Conservation (phyloP, 2,888 invertebrate species). For the Chymomyza caudatula region DNA sequence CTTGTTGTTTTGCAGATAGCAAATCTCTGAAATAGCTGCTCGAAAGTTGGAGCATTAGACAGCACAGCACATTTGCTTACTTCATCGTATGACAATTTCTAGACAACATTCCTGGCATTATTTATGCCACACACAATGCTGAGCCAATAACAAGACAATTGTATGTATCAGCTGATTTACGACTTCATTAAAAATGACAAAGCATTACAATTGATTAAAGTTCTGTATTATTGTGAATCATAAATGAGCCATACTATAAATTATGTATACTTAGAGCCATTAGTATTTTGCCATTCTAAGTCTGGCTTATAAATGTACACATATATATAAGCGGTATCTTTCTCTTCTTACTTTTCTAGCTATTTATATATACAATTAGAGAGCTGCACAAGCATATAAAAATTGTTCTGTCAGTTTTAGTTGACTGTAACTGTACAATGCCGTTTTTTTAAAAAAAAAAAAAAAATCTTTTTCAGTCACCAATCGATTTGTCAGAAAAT, state of each 20-base stretch:
- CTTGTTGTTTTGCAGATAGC: neutral
- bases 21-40: neutral
- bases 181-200: slow-evolving; percentile 29
- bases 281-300: no score
- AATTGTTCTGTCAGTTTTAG: no score
- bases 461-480: no score
- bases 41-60: neutral
- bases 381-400: no score
- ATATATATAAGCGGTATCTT: no score
- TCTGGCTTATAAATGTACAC: no score
- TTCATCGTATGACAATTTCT: slow-evolving; percentile 1
- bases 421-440: no score
- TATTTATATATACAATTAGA: no score
- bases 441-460: no score
- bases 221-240: neutral
- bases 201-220: slow-evolving; percentile 44
- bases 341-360: no score
- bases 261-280: neutral
- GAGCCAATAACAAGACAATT: slow-evolving; percentile 23
- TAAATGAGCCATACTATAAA: neutral
- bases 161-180: slow-evolving; percentile 26
- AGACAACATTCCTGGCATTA: slow-evolving; percentile 12
- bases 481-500: no score
- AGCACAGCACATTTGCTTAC: neutral
- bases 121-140: slow-evolving; percentile 25